Base-by-base conservation (phyloP, 2,888 invertebrate species). In the Ectemnius continuus region DNA sequence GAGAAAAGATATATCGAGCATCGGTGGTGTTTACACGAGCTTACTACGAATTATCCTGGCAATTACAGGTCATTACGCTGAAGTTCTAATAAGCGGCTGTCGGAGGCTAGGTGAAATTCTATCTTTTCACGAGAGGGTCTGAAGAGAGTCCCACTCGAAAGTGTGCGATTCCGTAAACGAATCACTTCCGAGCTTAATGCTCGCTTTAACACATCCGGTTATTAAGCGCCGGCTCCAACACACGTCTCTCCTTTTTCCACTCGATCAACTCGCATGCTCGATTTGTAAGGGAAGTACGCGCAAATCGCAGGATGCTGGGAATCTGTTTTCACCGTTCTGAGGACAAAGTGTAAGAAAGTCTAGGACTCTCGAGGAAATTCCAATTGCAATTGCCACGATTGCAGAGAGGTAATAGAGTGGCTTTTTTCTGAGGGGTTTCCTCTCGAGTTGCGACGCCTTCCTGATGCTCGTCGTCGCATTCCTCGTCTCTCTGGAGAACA, bases 161-260 rank as follows among this genome's bases (percentile, higher is more conserved):
- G 57, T 20, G 56, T 16, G 46, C 47, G 14, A 47, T 60, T 46
- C 36, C 57, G 46, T 26, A 20, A 60, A 66, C 14, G 58, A 46
- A 67, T 59, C 46, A 26, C 48, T 62, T 59, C 64, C 36, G 56
- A 68, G 11, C 68, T 52, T 70, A 60, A 72, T 64, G 46, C 45
- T 45, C 68, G 52, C 61, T 70, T 70, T 73, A 67, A 75, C 76
- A 67, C 65, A 71, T 72, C 75, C 70, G 66, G 67, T 18, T 58
- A 26, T 70, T 70, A 67, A 75, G n/a, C 26, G 2, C 26, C 66
- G 67, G 66, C 70, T 70, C 48, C 11, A 52, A 64, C 26, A 8
- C 14, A 5, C 58, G 58, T 23, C 14, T 58, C 58, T 36, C 36
- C 36, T 36, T 36, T 36, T 11, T 11, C 5, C 8, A 8, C 36